Evolutionary conservation across 2,888 invertebrate species (phyloP).

Genomic region (Myopa tessellatipennis): DNA sequence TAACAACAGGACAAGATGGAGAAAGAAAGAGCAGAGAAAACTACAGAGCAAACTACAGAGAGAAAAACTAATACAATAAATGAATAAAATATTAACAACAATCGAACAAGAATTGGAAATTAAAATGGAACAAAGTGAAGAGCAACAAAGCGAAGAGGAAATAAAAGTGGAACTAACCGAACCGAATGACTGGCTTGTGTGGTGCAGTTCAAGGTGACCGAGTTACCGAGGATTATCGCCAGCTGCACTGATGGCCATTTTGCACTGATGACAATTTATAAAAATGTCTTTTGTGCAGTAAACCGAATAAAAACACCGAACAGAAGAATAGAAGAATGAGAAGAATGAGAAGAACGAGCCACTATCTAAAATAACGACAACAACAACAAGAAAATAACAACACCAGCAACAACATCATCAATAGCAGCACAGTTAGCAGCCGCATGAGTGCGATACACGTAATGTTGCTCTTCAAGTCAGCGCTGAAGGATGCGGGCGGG

Average conservation of each 20-base stretch:
- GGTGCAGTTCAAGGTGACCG: conserved; percentile 32
- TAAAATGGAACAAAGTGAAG: conserved; percentile 5
- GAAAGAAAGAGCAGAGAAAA: background rate
- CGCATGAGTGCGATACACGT: too few species aligned
- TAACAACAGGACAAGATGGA: background rate
- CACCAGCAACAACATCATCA: background rate
- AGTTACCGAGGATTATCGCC: conserved; percentile 31
- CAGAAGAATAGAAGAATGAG: too few species aligned
- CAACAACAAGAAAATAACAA: background rate
- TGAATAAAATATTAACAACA: conserved; percentile 17
- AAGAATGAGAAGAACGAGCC: too few species aligned
- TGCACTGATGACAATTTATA: conserved; percentile 36
- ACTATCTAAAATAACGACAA: too few species aligned
- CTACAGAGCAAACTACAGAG: background rate
- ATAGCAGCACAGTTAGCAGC: background rate
- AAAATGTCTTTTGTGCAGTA: conserved; percentile 28
- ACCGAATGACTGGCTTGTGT: background rate
- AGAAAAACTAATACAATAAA: background rate
- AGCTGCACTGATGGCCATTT: conserved; percentile 31
- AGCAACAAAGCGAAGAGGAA: background rate
- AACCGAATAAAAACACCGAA: conserved; percentile 25
- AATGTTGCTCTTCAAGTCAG: background rate
- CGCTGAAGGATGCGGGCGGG: background rate
- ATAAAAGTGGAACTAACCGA: background rate
- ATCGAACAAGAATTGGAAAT: background rate